phyloP scores from a whole-genome alignment of 1,140 invertebrate genomes.

The Proctacanthus coquilletti region DNA sequence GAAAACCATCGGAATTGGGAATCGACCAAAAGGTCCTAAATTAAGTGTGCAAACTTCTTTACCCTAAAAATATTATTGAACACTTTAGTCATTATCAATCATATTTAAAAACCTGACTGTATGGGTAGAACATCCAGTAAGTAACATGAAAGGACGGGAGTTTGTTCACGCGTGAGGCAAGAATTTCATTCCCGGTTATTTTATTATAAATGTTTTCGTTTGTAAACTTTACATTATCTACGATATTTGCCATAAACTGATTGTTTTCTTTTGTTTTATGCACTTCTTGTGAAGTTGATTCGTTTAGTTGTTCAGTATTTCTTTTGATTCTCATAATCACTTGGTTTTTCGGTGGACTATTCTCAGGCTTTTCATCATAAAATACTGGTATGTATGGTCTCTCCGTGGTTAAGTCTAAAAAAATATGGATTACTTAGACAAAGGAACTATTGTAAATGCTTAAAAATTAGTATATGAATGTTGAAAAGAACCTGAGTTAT shows the following conservation, averaged over 20 bases:
- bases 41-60: constrained; percentile 28
- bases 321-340: too few relatives aligned
- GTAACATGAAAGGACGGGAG: constrained; percentile 40
- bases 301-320: too few relatives aligned
- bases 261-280: neutral
- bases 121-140: constrained; percentile 54
- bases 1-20: constrained; percentile 39
- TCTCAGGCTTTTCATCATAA: too few relatives aligned
- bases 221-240: constrained; percentile 27
- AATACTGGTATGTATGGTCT: too few relatives aligned
- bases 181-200: constrained; percentile 18
- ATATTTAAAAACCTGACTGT: constrained; percentile 29
- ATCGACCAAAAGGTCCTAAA: constrained; percentile 22
- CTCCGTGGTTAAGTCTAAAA: too few relatives aligned
- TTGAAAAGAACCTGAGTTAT: too few relatives aligned
- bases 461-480: too few relatives aligned
- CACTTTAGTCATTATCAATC: neutral
- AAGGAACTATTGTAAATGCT: too few relatives aligned
- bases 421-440: too few relatives aligned
- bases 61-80: constrained; percentile 10
- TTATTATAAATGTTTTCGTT: constrained; percentile 10
- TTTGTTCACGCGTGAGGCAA: constrained; percentile 10
- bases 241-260: constrained; percentile 23
- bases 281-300: too few relatives aligned
- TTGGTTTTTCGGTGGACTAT: too few relatives aligned